A percentile compares a stretch with the other conserved stretches of the same genome.
Evolutionary conservation across 2,888 invertebrate genomes (phyloP).

Genomic region (Diploptera punctata): DNA sequence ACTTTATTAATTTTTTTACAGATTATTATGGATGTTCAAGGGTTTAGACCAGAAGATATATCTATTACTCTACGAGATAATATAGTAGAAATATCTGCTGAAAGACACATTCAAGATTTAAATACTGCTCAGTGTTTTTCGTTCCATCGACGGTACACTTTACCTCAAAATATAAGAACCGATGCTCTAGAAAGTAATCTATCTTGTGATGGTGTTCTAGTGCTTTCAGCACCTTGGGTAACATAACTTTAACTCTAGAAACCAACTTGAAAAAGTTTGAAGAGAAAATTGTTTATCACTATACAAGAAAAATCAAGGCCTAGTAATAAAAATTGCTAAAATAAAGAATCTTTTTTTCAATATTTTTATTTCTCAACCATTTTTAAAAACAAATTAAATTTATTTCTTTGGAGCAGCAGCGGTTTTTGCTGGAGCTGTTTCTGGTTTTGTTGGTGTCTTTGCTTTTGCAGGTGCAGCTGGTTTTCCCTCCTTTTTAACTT

Average conservation of each 20-base stretch:
- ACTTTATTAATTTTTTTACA: no score
- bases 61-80: not conserved
- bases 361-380: conserved; percentile 13
- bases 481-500: conserved; percentile 46
- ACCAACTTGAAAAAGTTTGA: no score
- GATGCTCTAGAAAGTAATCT: not conserved
- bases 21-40: conserved; percentile 8
- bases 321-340: no score
- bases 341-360: not conserved
- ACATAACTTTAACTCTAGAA: no score
- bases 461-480: not conserved
- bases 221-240: not conserved
- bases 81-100: not conserved
- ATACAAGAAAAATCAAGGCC: no score
- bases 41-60: not conserved
- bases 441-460: conserved; percentile 1
- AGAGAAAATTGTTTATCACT: no score
- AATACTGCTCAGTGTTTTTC: not conserved
- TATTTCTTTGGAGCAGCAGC: not conserved
- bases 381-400: conserved; percentile 9
- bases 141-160: not conserved
- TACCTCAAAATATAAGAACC: not conserved
- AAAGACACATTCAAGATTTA: not conserved
- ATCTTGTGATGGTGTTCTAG: conserved; percentile 5
- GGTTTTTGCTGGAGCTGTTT: not conserved